These are phyloP conservation scores for Phortica variegata DNA, from an alignment of 1,140 invertebrate species.

Conservation along the genomic window DNA sequence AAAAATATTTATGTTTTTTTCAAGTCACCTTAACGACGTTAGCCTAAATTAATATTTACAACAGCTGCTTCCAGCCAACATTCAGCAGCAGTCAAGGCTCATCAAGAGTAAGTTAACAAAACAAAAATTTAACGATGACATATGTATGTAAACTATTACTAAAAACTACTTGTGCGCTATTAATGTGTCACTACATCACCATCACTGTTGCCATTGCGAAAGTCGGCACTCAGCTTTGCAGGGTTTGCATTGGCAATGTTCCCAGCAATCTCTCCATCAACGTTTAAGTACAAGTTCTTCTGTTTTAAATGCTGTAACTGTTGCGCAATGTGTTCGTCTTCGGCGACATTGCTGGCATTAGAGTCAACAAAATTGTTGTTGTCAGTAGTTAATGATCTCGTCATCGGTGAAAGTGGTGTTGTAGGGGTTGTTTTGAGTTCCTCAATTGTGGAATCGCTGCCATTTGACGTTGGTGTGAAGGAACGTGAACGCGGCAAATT, in stretches of 20 bases:
- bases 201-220: conserved; percentile 31
- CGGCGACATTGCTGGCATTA: conserved; percentile 20
- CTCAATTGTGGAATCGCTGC: conserved; percentile 41
- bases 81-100: too few species aligned
- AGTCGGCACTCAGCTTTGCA: conserved; percentile 25
- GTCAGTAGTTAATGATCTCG: conserved; percentile 30
- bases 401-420: conserved; percentile 35
- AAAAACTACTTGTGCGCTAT: too few species aligned
- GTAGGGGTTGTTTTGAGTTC: conserved; percentile 32
- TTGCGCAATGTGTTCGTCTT: conserved; percentile 34
- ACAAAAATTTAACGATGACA: too few species aligned
- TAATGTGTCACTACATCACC: conserved; percentile 3
- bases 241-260: conserved; percentile 16
- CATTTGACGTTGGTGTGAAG: conserved; percentile 28
- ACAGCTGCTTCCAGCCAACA: too few species aligned
- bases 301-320: conserved; percentile 36
- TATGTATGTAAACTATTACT: too few species aligned
- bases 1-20: too few species aligned
- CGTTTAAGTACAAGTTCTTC: conserved; percentile 37
- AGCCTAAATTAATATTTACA: too few species aligned
- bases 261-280: conserved; percentile 10
- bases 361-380: conserved; percentile 1
- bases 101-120: too few species aligned
- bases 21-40: too few species aligned
- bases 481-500: conserved; percentile 39